These are phyloP conservation scores for Esperia sulphurella DNA, from an alignment of 2,888 invertebrate genomes.

Conservation along the genomic window DNA sequence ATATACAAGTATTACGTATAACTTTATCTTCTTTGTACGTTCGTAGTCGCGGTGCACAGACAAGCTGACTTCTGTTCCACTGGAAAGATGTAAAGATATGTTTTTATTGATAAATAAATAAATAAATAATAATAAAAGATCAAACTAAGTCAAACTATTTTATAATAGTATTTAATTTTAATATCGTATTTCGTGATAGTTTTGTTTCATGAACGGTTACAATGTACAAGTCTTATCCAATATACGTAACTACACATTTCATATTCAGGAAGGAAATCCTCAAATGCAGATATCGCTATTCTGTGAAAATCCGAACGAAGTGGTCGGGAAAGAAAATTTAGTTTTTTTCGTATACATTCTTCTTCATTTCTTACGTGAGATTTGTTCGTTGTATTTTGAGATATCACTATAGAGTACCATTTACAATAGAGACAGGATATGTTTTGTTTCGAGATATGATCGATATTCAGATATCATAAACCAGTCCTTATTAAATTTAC, in stretches of 20 bases:
- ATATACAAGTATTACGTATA: too few species aligned
- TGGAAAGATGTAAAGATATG: too few species aligned
- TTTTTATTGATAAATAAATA: too few species aligned
- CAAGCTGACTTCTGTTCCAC: too few species aligned
- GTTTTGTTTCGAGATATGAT: conserved; percentile 71
- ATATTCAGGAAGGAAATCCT: conserved; percentile 52
- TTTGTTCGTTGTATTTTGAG: conserved; percentile 54
- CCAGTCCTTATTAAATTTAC: conserved; percentile 26
- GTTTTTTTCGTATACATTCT: conserved; percentile 69
- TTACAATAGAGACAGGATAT: conserved; percentile 54
- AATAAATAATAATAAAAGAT: conserved; percentile 17
- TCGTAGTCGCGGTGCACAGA: too few species aligned
- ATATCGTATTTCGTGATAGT: conserved; percentile 64
- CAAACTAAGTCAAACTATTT: conserved; percentile 25
- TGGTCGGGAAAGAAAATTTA: conserved; percentile 35
- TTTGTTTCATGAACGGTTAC: conserved; percentile 65
- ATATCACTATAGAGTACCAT: conserved; percentile 36
- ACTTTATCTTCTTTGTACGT: too few species aligned
- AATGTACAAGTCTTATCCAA: conserved; percentile 69
- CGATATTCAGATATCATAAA: conserved; percentile 35
- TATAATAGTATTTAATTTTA: conserved; percentile 39
- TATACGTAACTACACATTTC: conserved; percentile 54
- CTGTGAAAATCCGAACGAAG: conserved; percentile 44
- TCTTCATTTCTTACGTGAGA: conserved; percentile 40
- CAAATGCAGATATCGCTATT: conserved; percentile 42